Percentiles rank a stretch among this genome's conserved stretches.
Evolutionary conservation across 2,113 vertebrate species (phyloP).

Genomic region (Sapajus apella): DNA sequence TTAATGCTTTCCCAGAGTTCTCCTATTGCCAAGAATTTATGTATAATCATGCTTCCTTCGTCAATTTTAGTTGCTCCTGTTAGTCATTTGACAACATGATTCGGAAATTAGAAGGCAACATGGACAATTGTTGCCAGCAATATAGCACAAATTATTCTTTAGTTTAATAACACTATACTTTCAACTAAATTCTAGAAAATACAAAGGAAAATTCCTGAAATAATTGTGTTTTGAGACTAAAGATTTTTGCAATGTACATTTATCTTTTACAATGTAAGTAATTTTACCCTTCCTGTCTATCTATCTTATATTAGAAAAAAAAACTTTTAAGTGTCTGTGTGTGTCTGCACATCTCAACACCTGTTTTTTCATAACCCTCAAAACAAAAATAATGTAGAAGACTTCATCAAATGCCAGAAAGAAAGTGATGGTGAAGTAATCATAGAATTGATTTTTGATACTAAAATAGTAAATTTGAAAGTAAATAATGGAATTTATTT

Average conservation of each 20-base stretch:
- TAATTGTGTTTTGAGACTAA: not conserved
- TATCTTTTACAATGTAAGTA: not conserved
- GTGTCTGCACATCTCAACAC: not conserved
- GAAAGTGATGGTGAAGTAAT: not conserved
- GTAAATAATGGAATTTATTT: not conserved
- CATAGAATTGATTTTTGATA: not conserved
- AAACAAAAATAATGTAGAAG: not conserved
- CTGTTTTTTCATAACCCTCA: not conserved
- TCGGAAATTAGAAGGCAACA: conserved; percentile 58
- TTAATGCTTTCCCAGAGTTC: conserved; percentile 57
- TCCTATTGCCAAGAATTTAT: conserved; percentile 57
- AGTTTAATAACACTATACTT: not conserved
- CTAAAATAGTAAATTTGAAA: not conserved
- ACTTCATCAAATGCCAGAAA: not conserved
- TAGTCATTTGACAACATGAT: conserved; percentile 71
- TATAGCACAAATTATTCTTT: not conserved
- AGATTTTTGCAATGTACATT: not conserved
- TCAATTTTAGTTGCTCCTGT: conserved; percentile 70
- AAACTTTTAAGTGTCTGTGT: not conserved
- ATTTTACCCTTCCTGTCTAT: not conserved
- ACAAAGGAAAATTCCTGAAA: not conserved
- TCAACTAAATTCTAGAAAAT: not conserved
- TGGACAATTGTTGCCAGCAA: conserved; percentile 18
- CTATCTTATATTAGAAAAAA: not conserved
- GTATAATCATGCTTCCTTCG: conserved; percentile 69